Conservation (phyloP, 1,140 invertebrate species). For the Augochlora pura region DNA sequence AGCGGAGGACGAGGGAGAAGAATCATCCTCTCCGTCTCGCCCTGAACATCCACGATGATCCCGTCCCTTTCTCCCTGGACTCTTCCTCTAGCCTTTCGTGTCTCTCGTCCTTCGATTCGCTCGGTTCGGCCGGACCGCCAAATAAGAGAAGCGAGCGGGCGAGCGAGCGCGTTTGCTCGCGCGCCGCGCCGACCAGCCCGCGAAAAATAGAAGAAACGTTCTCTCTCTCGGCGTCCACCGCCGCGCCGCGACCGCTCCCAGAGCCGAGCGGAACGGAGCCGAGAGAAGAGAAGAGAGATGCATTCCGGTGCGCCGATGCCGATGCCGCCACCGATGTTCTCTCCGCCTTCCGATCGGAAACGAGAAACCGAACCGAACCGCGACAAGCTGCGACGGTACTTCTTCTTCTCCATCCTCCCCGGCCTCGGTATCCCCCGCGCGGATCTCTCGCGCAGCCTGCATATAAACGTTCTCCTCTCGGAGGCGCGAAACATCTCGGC, state of each 20-base stretch:
- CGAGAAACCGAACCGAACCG: neutral
- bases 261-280: constrained; percentile 2
- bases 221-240: constrained; percentile 8
- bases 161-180: constrained; percentile 57
- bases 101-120: constrained; percentile 44
- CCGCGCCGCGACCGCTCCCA: neutral
- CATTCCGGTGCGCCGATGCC: constrained; percentile 53
- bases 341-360: constrained; percentile 20
- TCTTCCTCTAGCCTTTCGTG: constrained; percentile 13
- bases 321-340: constrained; percentile 16
- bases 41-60: constrained; percentile 3
- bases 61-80: constrained; percentile 21
- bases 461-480: neutral
- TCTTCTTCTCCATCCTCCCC: constrained; percentile 14
- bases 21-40: constrained; percentile 15
- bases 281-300: constrained; percentile 4
- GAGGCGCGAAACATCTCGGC: constrained; percentile 9
- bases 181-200: constrained; percentile 14
- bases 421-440: neutral
- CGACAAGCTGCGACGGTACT: neutral
- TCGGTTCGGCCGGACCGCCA: constrained; percentile 42
- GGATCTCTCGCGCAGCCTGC: neutral
- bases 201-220: constrained; percentile 52
- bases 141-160: constrained; percentile 55
- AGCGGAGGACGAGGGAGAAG: constrained; percentile 20